Conservation (phyloP, 2,888 invertebrate species). For the Melieria crassipennis region DNA sequence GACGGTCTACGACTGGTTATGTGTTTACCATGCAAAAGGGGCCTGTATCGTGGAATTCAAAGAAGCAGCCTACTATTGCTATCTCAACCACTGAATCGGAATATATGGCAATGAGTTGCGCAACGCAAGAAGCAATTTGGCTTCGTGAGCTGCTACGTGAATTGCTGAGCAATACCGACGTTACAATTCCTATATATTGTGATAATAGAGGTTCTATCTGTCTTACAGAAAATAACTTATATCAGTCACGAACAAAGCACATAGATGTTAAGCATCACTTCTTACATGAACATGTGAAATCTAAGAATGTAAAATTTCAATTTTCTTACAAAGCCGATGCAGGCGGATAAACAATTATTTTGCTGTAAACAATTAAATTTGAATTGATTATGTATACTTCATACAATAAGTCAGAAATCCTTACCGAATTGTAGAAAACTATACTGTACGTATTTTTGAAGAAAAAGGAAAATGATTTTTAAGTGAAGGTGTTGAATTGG, state of each 20-base stretch:
- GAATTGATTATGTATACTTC: not conserved
- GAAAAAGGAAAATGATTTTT: too few relatives aligned
- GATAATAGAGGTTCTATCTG: slow-evolving; percentile 10
- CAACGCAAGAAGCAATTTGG: slow-evolving; percentile 12
- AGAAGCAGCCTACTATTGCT: not conserved
- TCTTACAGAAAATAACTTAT: not conserved
- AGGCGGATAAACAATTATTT: not conserved
- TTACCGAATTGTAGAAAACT: too few relatives aligned
- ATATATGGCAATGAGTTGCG: not conserved
- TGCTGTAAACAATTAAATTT: not conserved
- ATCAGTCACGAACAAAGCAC: too few relatives aligned
- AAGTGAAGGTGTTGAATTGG: not conserved
- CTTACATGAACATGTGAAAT: not conserved
- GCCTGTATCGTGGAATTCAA: slow-evolving; percentile 13
- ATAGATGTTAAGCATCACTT: too few relatives aligned
- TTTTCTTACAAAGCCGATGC: not conserved
- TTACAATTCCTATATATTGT: not conserved
- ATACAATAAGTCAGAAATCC: too few relatives aligned
- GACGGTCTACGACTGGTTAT: slow-evolving; percentile 14
- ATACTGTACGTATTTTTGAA: too few relatives aligned
- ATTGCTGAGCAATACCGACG: not conserved
- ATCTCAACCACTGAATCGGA: not conserved
- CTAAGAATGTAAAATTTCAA: not conserved
- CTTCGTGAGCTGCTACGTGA: not conserved
- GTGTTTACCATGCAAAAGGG: slow-evolving; percentile 10